A percentile compares a stretch with the other conserved stretches of the same genome.
Evolutionary conservation across 1,140 invertebrate species (phyloP).

Genomic region (Stenopsyche tienmushanensis): DNA sequence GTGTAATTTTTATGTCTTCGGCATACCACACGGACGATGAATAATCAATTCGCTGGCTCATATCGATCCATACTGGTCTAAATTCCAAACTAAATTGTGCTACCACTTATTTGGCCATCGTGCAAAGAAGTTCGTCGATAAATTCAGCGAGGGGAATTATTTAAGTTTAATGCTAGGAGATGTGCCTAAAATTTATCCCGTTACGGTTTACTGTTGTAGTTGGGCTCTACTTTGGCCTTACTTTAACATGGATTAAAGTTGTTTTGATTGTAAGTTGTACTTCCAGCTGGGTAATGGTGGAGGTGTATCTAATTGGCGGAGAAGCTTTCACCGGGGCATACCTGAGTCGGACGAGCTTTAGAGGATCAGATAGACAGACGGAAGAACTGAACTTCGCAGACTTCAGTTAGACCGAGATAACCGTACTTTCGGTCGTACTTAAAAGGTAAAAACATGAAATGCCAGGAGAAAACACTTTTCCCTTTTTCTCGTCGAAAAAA

Average conservation of each 20-base stretch:
- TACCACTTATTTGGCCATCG: background rate
- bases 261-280: conserved; percentile 10
- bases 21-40: no score
- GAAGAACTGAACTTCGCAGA: background rate
- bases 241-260: conserved; percentile 2
- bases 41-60: no score
- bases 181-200: conserved; percentile 1
- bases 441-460: no score
- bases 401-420: no score
- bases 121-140: background rate
- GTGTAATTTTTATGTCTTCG: no score
- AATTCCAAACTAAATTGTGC: no score
- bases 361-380: background rate
- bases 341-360: background rate
- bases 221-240: background rate
- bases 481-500: no score
- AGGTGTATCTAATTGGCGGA: conserved; percentile 7
- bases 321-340: background rate
- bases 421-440: no score
- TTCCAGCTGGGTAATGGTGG: background rate
- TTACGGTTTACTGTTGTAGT: conserved; percentile 5
- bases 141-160: background rate
- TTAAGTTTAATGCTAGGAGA: background rate
- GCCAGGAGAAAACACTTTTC: no score
- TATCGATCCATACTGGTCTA: no score